A percentile compares a stretch with the other conserved stretches of the same genome.
phyloP scores from a whole-genome alignment of 1,140 invertebrate species.

The Drosophila parvula region DNA sequence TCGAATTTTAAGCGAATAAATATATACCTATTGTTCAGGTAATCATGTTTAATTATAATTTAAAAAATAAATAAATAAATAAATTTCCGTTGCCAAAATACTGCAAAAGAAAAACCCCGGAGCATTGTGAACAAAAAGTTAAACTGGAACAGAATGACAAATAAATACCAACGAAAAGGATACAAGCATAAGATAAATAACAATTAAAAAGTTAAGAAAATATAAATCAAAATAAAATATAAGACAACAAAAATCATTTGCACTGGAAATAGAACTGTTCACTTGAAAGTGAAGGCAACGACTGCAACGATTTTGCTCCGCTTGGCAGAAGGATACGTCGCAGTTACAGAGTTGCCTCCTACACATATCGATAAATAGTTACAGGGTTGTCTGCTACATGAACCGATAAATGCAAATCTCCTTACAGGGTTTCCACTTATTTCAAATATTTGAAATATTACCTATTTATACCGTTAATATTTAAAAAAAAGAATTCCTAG shows the following conservation, averaged over 20 bases:
- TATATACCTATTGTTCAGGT: slow-evolving; percentile 12
- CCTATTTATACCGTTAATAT: neutral
- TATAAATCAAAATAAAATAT: no score
- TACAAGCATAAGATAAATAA: neutral
- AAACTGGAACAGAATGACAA: no score
- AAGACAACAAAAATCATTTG: neutral
- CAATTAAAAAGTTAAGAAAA: neutral
- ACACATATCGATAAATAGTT: neutral
- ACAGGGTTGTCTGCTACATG: neutral
- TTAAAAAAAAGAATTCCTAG: neutral
- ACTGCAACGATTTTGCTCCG: neutral
- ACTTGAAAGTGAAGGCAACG: neutral
- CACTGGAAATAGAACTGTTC: neutral
- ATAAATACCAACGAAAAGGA: no score
- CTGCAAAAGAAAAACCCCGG: no score
- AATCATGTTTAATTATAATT: neutral
- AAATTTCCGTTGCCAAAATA: no score
- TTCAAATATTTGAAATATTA: neutral
- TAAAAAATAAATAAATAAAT: neutral
- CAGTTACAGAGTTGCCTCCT: neutral
- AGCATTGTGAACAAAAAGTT: no score
- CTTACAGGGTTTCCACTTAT: no score
- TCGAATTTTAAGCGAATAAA: slow-evolving; percentile 26
- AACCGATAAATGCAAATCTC: no score
- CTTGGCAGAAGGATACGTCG: neutral